These are phyloP conservation scores for Dendrocopos noguchii DNA, from an alignment of 2,113 vertebrate species.

Conservation along the genomic window DNA sequence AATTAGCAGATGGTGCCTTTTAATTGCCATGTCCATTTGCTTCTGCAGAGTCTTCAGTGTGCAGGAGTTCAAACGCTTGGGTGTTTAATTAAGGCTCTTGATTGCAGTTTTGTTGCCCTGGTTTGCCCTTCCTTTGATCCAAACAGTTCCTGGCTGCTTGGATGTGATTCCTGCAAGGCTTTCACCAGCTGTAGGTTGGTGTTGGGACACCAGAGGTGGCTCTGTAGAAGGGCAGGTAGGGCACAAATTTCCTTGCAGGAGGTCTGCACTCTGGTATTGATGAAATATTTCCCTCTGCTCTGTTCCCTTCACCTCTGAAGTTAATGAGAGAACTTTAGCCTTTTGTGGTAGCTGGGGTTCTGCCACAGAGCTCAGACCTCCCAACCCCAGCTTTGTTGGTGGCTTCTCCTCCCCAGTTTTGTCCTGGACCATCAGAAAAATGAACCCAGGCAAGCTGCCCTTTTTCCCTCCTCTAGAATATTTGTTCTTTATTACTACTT, in stretches of 20 bases:
- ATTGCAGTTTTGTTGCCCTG: not conserved
- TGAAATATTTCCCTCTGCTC: not conserved
- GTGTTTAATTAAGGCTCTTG: not conserved
- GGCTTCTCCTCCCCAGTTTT: not conserved
- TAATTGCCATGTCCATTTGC: not conserved
- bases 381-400: fast-evolving
- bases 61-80: not conserved
- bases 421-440: not conserved
- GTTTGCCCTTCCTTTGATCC: not conserved
- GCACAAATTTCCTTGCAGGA: not conserved
- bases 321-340: not conserved
- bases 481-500: not conserved
- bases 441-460: not conserved
- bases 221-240: not conserved
- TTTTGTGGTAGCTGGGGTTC: not conserved
- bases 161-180: not conserved
- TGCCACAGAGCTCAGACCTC: not conserved
- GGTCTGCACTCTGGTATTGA: not conserved
- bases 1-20: not conserved
- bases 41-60: not conserved
- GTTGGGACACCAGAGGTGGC: fast-evolving
- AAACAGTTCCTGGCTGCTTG: not conserved
- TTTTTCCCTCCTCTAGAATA: not conserved
- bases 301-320: too few species aligned
- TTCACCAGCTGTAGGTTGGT: not conserved